phyloP scores from a whole-genome alignment of 2,888 invertebrate species.

The Epinotia nisella region DNA sequence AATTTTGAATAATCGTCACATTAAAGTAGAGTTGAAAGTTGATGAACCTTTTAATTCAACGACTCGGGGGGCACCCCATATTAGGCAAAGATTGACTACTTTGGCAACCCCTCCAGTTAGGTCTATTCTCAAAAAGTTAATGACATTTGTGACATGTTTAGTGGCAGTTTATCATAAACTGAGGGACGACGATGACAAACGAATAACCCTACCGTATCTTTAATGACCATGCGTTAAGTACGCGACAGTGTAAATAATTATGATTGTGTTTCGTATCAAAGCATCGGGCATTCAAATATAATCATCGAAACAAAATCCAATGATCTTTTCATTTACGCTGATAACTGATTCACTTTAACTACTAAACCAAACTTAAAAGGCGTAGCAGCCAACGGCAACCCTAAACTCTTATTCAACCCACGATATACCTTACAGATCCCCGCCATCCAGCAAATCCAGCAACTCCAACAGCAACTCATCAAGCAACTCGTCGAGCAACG shows the following conservation, averaged over 20 bases:
- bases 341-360: not conserved
- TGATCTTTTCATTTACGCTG: not conserved
- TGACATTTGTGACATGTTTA: too few species aligned
- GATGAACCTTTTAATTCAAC: not conserved
- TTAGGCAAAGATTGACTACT: too few species aligned
- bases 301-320: not conserved
- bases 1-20: not conserved
- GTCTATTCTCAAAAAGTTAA: too few species aligned
- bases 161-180: too few species aligned
- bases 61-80: not conserved
- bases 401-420: not conserved
- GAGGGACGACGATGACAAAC: not conserved
- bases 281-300: not conserved
- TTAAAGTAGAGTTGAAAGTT: not conserved
- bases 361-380: not conserved
- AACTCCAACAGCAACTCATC: slow-evolving; percentile 77
- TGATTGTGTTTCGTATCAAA: not conserved
- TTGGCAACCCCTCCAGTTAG: too few species aligned
- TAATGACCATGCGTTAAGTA: not conserved
- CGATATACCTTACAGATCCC: slow-evolving; percentile 59
- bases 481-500: slow-evolving; percentile 77
- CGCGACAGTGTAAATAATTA: not conserved
- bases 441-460: slow-evolving; percentile 77
- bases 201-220: not conserved
- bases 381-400: not conserved